These are phyloP conservation scores for Pangasianodon hypophthalmus DNA, from an alignment of 2,113 vertebrate species.

Conservation along the genomic window DNA sequence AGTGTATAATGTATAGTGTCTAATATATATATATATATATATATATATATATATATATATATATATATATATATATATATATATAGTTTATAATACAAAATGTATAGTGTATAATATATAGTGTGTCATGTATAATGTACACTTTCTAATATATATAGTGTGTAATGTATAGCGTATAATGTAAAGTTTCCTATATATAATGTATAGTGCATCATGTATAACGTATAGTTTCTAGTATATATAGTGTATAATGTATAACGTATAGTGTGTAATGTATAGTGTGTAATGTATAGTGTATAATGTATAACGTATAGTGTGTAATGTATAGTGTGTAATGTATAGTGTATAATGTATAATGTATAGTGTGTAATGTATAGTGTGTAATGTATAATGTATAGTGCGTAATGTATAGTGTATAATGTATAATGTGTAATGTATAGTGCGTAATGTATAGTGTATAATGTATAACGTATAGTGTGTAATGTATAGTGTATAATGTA, in stretches of 20 bases:
- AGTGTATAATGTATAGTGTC: background rate
- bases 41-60: too few species aligned
- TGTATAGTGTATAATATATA: background rate
- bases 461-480: too few species aligned
- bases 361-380: too few species aligned
- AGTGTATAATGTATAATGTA: background rate
- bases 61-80: too few species aligned
- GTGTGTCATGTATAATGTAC: background rate
- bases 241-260: background rate
- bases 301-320: background rate
- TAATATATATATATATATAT: too few species aligned
- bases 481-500: background rate
- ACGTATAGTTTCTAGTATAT: too few species aligned
- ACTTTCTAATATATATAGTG: background rate
- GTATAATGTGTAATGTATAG: background rate
- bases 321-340: background rate
- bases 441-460: background rate
- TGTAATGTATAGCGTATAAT: background rate
- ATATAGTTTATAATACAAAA: background rate
- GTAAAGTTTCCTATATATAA: background rate
- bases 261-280: background rate
- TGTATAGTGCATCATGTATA: too few species aligned
- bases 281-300: background rate
- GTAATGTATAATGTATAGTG: background rate
- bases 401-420: background rate